Percentiles rank a stretch among this genome's conserved stretches.
Evolutionary conservation across 1,140 invertebrate species (phyloP).

Genomic region (Calephelis virginiensis): DNA sequence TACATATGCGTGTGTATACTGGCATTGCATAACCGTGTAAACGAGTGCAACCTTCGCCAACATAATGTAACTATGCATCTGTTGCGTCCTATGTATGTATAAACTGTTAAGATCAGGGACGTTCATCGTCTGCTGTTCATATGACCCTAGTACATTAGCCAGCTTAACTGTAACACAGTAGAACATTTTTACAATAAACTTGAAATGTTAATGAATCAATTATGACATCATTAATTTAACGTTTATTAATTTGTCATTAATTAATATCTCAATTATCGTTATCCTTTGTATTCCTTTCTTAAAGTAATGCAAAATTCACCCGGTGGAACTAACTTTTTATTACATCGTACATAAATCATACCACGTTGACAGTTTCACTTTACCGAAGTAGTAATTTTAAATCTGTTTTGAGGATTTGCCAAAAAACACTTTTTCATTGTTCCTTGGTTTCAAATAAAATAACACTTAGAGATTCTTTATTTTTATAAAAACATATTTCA

Average conservation of each 20-base stretch:
- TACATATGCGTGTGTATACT: constrained; percentile 40
- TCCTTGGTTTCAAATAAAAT: constrained; percentile 14
- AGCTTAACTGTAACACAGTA: constrained; percentile 24
- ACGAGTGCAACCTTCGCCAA: constrained; percentile 57
- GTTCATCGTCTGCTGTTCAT: constrained; percentile 30
- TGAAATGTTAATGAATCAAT: neutral
- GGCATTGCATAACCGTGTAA: constrained; percentile 47
- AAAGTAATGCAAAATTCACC: constrained; percentile 1
- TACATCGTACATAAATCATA: constrained; percentile 23
- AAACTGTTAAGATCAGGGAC: constrained; percentile 54
- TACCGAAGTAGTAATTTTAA: constrained; percentile 22
- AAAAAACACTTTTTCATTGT: constrained; percentile 22
- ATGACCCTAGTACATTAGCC: constrained; percentile 44
- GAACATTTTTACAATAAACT: neutral
- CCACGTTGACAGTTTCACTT: constrained; percentile 29
- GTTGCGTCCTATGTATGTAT: constrained; percentile 38
- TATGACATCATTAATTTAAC: neutral
- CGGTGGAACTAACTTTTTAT: constrained; percentile 3
- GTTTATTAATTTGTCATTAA: neutral
- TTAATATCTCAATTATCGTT: constrained; percentile 3
- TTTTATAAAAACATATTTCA: constrained; percentile 10
- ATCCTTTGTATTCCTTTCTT: neutral
- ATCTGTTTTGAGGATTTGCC: constrained; percentile 29
- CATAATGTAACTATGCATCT: constrained; percentile 60
- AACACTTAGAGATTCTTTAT: constrained; percentile 20